Conservation (phyloP, 23 tunicate species). For the Botrylloides violaceus region DNA sequence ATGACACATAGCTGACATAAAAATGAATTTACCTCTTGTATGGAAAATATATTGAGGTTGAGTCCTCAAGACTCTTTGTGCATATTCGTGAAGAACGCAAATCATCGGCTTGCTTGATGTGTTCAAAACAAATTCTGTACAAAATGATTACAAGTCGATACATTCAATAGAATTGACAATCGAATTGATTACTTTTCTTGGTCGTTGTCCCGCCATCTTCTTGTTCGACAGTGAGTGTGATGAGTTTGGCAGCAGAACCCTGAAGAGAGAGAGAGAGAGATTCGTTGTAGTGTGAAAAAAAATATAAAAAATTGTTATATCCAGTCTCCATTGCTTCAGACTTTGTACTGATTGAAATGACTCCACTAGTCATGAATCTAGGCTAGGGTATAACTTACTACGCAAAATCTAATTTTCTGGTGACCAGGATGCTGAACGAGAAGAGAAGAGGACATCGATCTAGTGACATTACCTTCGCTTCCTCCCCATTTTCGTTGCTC, state of each 20-base stretch:
- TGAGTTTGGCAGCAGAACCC: constrained; percentile 8
- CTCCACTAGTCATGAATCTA: too few species aligned
- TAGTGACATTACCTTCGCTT: background rate
- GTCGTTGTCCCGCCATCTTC: background rate
- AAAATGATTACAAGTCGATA: background rate
- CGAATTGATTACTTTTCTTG: constrained; percentile 2
- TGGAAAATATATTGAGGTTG: constrained; percentile 59
- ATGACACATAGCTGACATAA: background rate
- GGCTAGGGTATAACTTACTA: too few species aligned
- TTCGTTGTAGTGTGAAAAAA: too few species aligned
- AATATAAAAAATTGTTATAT: too few species aligned
- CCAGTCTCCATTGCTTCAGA: too few species aligned
- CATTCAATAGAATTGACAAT: background rate
- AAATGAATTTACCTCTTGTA: constrained; percentile 29
- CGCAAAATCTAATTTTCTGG: too few species aligned
- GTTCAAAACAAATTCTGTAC: constrained; percentile 52
- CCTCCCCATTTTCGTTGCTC: background rate
- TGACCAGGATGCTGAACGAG: too few species aligned
- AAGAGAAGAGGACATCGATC: too few species aligned
- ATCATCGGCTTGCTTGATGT: constrained; percentile 57
- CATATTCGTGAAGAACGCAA: constrained; percentile 78
- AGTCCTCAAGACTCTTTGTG: constrained; percentile 47
- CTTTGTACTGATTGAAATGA: too few species aligned
- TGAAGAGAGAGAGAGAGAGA: background rate
- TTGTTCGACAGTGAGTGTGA: constrained; percentile 21